phyloP scores from a whole-genome alignment of 1,140 invertebrate genomes.

The Protaetia brevitarsis region DNA sequence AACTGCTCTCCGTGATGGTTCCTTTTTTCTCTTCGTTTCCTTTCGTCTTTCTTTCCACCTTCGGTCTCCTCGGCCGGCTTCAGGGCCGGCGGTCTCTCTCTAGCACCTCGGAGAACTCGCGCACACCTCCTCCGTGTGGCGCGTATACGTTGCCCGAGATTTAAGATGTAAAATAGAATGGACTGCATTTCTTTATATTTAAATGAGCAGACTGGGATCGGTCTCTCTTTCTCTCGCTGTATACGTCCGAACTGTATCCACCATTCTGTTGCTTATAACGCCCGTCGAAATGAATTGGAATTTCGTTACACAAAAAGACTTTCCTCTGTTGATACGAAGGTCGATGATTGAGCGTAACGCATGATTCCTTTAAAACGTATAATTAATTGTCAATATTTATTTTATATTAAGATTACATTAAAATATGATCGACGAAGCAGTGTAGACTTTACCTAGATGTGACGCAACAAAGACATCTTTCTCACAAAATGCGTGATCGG shows the following conservation, averaged over 20 bases:
- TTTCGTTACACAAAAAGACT: conserved; percentile 5
- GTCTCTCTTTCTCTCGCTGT: conserved; percentile 28
- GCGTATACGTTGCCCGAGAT: conserved; percentile 32
- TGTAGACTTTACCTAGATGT: no score
- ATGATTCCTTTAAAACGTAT: background rate
- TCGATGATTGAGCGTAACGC: background rate
- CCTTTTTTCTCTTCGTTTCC: conserved; percentile 19
- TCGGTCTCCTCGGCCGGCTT: no score
- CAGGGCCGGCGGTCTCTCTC: background rate
- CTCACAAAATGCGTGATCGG: background rate
- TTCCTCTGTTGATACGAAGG: background rate
- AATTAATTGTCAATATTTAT: background rate
- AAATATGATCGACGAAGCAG: no score
- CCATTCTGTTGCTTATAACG: background rate
- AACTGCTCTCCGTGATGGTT: conserved; percentile 26
- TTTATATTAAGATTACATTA: no score
- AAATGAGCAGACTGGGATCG: conserved; percentile 35
- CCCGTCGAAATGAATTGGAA: conserved; percentile 15
- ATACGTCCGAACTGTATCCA: conserved; percentile 20
- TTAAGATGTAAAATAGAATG: conserved; percentile 42
- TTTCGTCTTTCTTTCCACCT: background rate
- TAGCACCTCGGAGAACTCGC: background rate
- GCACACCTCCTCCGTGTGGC: conserved; percentile 35
- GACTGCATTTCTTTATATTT: conserved; percentile 45
- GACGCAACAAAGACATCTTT: no score